Percentiles rank a stretch among this genome's conserved stretches.
phyloP scores from a whole-genome alignment of 2,113 vertebrate genomes.

The Picathartes gymnocephalus region DNA sequence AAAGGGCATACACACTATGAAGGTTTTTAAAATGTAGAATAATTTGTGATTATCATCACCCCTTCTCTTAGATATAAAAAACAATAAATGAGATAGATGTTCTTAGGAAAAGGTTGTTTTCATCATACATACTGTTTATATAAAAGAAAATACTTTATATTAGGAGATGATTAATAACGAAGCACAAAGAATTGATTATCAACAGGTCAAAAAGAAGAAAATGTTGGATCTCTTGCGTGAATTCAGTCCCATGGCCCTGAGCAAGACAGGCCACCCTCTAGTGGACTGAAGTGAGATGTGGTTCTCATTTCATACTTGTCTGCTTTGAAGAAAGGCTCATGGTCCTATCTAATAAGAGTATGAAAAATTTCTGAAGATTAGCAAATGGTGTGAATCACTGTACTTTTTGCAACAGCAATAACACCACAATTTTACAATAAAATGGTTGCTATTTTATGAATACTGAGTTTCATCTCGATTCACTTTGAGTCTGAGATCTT shows the following conservation, averaged over 20 bases:
- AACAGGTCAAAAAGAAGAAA: constrained; percentile 56
- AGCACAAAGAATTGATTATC: constrained; percentile 26
- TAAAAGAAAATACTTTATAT: background rate
- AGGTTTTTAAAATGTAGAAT: background rate
- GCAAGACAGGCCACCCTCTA: constrained; percentile 71
- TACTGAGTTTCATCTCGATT: background rate
- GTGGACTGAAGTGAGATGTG: constrained; percentile 66
- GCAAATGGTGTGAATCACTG: background rate
- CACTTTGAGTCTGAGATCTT: background rate
- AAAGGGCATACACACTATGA: background rate
- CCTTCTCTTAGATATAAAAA: background rate
- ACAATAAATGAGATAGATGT: background rate
- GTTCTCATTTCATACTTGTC: background rate
- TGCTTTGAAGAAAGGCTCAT: background rate
- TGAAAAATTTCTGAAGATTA: background rate
- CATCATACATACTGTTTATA: background rate
- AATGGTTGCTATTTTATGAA: background rate
- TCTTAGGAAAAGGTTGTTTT: background rate
- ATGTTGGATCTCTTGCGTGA: background rate
- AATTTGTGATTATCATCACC: background rate
- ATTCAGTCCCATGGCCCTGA: constrained; percentile 26
- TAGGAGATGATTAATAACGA: background rate
- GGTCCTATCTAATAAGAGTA: background rate
- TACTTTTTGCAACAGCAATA: background rate
- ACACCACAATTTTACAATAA: background rate